These are phyloP conservation scores for Napeogenes inachia DNA, from an alignment of 2,888 invertebrate species.

Conservation along the genomic window DNA sequence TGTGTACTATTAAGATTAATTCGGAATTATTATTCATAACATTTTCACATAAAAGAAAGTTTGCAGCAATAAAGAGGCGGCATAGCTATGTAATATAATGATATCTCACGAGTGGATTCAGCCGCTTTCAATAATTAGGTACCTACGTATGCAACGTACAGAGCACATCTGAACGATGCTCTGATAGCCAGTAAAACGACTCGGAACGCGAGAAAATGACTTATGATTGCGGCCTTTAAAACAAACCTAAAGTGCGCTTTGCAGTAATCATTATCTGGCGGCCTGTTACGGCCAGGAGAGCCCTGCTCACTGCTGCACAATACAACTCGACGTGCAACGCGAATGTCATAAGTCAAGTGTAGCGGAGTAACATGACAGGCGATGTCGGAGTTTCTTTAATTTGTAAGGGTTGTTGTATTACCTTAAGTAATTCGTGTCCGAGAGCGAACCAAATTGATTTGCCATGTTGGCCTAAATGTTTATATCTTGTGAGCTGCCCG, in stretches of 20 bases:
- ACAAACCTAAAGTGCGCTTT: constrained; percentile 54
- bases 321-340: constrained; percentile 35
- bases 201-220: constrained; percentile 64
- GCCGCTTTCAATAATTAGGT: constrained; percentile 50
- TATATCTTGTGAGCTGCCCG: neutral
- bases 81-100: constrained; percentile 34
- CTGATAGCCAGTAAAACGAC: constrained; percentile 55
- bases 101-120: constrained; percentile 43
- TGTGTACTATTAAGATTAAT: too few species aligned
- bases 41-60: constrained; percentile 4
- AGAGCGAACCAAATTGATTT: constrained; percentile 21
- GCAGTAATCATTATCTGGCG: constrained; percentile 44
- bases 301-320: constrained; percentile 29
- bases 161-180: constrained; percentile 42
- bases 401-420: constrained; percentile 18
- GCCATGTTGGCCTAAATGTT: constrained; percentile 15
- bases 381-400: constrained; percentile 20
- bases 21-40: too few species aligned
- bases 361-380: constrained; percentile 19
- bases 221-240: constrained; percentile 64
- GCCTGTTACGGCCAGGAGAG: constrained; percentile 36
- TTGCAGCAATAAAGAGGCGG: constrained; percentile 21
- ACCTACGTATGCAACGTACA: constrained; percentile 33
- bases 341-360: constrained; percentile 37
- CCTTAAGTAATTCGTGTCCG: constrained; percentile 6